Evolutionary conservation across 2,797 vertebrate species (phyloP).

Genomic region (Parambassis ranga): DNA sequence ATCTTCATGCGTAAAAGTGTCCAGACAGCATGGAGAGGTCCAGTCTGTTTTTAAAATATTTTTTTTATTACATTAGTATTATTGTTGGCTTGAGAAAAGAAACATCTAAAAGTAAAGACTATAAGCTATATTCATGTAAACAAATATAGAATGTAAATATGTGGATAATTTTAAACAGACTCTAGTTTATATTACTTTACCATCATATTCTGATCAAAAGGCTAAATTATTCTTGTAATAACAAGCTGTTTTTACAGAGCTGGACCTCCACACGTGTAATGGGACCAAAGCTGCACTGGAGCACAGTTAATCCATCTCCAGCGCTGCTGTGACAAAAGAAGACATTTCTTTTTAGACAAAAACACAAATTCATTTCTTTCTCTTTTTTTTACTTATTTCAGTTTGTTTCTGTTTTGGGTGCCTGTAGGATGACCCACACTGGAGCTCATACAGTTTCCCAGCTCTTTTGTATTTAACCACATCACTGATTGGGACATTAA

Average conservation of each 20-base stretch:
- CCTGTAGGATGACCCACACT: conserved; percentile 6
- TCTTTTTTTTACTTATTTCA: background rate
- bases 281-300: background rate
- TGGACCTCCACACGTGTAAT: background rate
- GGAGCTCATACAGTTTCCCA: conserved; percentile 10
- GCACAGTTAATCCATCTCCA: conserved; percentile 2
- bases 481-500: conserved; percentile 68
- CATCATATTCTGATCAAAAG: background rate
- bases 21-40: background rate
- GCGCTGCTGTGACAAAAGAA: background rate
- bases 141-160: background rate
- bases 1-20: conserved; percentile 5
- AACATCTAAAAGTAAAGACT: background rate
- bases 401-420: background rate
- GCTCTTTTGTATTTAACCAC: conserved; percentile 52
- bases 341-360: background rate
- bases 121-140: background rate
- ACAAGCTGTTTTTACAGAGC: background rate
- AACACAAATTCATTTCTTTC: background rate
- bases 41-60: background rate
- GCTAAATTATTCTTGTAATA: no score
- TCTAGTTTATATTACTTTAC: background rate
- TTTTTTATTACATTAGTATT: background rate
- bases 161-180: background rate
- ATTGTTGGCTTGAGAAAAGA: background rate